Base-by-base conservation (phyloP, 2,888 invertebrate species). In the Troilus luridus region DNA sequence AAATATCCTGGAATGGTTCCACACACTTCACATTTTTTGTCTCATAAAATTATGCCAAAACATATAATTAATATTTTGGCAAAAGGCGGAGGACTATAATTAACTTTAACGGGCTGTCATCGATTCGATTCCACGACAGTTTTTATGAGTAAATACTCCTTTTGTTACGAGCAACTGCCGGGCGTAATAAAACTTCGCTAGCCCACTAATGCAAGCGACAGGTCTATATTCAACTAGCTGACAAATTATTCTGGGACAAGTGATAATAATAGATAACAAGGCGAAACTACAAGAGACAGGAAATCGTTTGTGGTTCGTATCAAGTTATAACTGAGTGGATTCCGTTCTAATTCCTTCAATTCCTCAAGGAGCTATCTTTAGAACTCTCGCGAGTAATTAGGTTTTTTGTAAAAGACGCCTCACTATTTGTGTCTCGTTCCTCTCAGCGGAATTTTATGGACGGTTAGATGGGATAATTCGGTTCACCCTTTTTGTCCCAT, bases 401-500 rank as follows among this genome's bases (percentile, higher is more conserved):
- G 41, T 77, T 77, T 77, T 77, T 77, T 77, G 17, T 77, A 19
- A 77, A 41, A 41, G 72, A 1, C 9, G 27, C 8, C 41, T 77
- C 72, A 41, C 41, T 77, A 77, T 77, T 77, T 41, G 17, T 77
- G 72, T 77, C 27, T 8, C 67, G 14, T 59, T 14, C 59, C 14
- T 59, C 59, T 14, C 59, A 0, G 72, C 27, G 72, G 24, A 8
- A 77, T 77, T 77, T 77, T 77, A 77, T 77, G 72, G 72, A 41
- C 72, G 72, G 72, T 77, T 77, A 77, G 41, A 8, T 77, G 27
- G 19, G 72, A 41, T 77, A 77, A 77, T 77, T 77, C 41, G 72
- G 17, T 41, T 77, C 24, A 41, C 1, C 17, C 24, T 77, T 77
- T 77, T 77, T 77, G 72, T 77, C 0, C 8, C 27, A 3, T 41